Conservation (phyloP, 2,113 vertebrate species). For the Acanthochromis polyacanthus region DNA sequence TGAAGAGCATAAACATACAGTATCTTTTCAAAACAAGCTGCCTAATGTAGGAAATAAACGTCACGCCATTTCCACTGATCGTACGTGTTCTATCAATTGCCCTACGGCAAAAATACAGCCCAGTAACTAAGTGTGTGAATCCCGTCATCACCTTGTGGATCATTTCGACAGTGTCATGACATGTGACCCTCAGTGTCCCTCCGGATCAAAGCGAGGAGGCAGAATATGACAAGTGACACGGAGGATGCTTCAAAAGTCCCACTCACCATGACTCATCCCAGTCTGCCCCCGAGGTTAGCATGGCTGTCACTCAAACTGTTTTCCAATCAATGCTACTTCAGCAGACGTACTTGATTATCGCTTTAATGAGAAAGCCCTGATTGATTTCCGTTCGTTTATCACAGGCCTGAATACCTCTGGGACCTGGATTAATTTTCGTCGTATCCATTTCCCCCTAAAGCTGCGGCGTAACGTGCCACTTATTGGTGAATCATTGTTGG, state of each 20-base stretch:
- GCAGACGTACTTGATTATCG: conserved; percentile 73
- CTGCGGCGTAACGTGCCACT: conserved; percentile 51
- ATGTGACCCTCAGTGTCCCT: conserved; percentile 41
- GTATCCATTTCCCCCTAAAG: conserved; percentile 64
- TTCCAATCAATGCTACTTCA: conserved; percentile 72
- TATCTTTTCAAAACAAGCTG: conserved; percentile 10
- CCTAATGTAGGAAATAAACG: background rate
- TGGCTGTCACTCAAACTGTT: conserved; percentile 73
- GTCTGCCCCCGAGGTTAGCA: conserved; percentile 56
- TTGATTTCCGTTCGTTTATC: conserved; percentile 77
- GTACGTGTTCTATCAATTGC: background rate
- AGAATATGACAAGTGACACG: conserved; percentile 61
- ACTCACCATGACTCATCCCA: conserved; percentile 66
- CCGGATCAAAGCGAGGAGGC: conserved; percentile 42
- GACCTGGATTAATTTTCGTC: conserved; percentile 63
- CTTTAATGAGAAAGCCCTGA: conserved; percentile 74
- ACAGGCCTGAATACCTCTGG: conserved; percentile 20
- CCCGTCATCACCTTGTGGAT: conserved; percentile 29
- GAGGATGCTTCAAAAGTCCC: conserved; percentile 47
- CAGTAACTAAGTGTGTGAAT: conserved; percentile 7
- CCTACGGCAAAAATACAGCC: background rate
- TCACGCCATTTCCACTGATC: background rate
- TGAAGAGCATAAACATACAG: background rate
- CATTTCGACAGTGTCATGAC: conserved; percentile 36
- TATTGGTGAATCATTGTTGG: conserved; percentile 55